Evolutionary conservation across 2,113 vertebrate species (phyloP), one percentile per base, ranked within the genome.

Genomic region (Hippocampus comes): DNA sequence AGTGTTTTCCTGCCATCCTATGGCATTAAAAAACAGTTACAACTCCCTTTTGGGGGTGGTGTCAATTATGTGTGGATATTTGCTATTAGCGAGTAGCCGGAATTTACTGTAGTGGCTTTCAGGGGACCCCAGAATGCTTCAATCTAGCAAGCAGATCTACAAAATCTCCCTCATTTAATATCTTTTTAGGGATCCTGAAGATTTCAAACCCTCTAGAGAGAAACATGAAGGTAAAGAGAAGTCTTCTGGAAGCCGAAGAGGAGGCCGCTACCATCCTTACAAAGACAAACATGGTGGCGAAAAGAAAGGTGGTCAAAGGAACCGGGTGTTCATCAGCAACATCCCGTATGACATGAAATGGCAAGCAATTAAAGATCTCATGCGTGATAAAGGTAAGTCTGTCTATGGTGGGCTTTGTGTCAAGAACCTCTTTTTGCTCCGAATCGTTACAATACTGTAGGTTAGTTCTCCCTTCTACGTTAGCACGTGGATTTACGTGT

Each of bases 291-390:
- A 92, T 49, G 88, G 86, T 9, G 91, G 89, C 83, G 96, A 99
- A 65, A 98, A 95, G 93, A 99, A 96, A 91, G 73, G 90, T 67
- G 61, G 89, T 79, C 95, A 94, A 68, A 94, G 94, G 82, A 97
- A 97, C 81, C 89, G 97, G 71, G 97, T 99, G 83, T 99, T 98
- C 90, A 98, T 99, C 91, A 99, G 97, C 93, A 99, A 99, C 87
- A 99, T 99, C 83, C 97, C 97, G 0, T 99, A 98, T 91, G 97
- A 99, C 87, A 97, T 97, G 96, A 99, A 98, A 90, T 99, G 97
- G 97, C 97, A 99, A 93, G 95, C 96, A 73, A 99, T 99, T 91
- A 99, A 99, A 97, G 97, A 99, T 91, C 94, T 99, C 64, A 99
- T 99, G 97, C 94, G 97, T 87, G 97, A 99, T 84, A 98, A 97